Evolutionary conservation across 2,888 invertebrate species (phyloP).

Genomic region (Epinotia bilunana): DNA sequence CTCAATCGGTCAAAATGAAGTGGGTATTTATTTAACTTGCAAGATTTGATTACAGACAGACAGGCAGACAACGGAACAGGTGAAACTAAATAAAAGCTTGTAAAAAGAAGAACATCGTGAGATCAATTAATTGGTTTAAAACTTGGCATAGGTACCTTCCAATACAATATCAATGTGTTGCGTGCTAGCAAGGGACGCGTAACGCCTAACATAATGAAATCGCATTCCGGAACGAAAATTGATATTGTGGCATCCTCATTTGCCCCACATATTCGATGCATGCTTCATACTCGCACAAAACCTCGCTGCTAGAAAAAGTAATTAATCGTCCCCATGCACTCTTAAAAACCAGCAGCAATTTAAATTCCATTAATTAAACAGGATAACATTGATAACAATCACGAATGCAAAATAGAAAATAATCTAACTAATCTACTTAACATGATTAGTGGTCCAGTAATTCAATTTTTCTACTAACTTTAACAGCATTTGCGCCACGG

Average conservation of each 20-base stretch:
- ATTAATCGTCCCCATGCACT: conserved; percentile 30
- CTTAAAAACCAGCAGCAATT: conserved; percentile 34
- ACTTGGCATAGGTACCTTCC: neutral
- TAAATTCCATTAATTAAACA: conserved; percentile 40
- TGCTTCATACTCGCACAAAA: conserved; percentile 3
- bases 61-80: too few relatives aligned
- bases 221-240: too few relatives aligned
- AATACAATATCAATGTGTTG: neutral
- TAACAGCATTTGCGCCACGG: conserved; percentile 63
- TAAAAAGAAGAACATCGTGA: too few relatives aligned
- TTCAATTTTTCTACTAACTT: conserved; percentile 63
- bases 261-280: neutral
- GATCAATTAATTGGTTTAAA: too few relatives aligned
- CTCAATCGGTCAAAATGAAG: too few relatives aligned
- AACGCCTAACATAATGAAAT: neutral
- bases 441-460: conserved; percentile 58
- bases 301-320: neutral
- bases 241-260: neutral
- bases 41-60: too few relatives aligned
- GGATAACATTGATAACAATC: conserved; percentile 43
- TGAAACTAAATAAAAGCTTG: too few relatives aligned
- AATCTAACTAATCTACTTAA: conserved; percentile 43
- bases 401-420: conserved; percentile 40
- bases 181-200: neutral
- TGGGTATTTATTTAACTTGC: too few relatives aligned